phyloP scores from a whole-genome alignment of 2,888 invertebrate species.

The Tromatobia lineatoria region DNA sequence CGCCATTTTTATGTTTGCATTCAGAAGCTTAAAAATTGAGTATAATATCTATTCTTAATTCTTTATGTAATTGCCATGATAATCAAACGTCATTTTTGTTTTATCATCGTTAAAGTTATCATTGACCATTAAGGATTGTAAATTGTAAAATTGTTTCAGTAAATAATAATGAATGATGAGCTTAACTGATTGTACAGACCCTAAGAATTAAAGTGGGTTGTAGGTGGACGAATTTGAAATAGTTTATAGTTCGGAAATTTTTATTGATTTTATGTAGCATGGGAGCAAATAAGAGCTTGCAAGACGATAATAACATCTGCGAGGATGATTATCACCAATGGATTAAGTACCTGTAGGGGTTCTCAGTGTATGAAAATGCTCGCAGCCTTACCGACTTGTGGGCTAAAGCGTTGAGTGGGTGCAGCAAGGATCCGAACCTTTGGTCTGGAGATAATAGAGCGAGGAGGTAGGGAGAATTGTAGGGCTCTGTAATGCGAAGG shows the following conservation, averaged over 20 bases:
- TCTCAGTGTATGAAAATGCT: constrained; percentile 9
- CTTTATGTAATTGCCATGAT: no score
- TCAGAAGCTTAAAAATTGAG: no score
- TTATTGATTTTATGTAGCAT: background rate
- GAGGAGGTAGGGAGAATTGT: background rate
- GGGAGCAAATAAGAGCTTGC: background rate
- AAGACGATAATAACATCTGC: background rate
- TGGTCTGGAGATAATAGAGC: constrained; percentile 4
- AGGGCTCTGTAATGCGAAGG: constrained; percentile 33
- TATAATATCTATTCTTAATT: no score
- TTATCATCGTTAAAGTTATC: no score
- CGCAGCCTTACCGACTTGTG: constrained; percentile 60
- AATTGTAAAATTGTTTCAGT: no score
- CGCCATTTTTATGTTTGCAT: no score
- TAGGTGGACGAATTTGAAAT: background rate
- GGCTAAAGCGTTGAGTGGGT: background rate
- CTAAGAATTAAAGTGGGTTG: background rate
- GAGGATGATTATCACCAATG: constrained; percentile 15
- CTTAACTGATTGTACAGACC: no score
- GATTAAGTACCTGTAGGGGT: constrained; percentile 15
- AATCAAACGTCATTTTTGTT: no score
- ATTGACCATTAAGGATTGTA: no score
- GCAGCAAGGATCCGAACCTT: constrained; percentile 32
- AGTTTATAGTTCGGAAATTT: background rate
- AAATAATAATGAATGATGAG: no score